Evolutionary conservation across 1,140 invertebrate species (phyloP).

Genomic region (Pogonomyrmex barbatus): DNA sequence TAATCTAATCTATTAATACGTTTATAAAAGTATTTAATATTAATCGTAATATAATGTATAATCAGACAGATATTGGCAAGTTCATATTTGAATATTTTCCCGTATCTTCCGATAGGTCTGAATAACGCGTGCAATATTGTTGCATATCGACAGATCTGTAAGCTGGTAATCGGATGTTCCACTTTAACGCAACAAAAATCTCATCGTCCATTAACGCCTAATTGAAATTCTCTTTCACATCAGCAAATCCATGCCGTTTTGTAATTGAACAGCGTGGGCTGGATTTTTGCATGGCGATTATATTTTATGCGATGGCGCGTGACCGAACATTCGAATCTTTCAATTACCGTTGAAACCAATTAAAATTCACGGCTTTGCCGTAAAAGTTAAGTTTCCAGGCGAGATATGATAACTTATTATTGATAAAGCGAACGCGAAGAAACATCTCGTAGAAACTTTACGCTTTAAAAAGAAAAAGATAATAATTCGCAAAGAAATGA

Average conservation of each 20-base stretch:
- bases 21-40: not conserved
- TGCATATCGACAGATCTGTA: slow-evolving; percentile 27
- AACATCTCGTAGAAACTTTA: not conserved
- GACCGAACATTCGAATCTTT: slow-evolving; percentile 22
- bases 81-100: slow-evolving; percentile 18
- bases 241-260: slow-evolving; percentile 43
- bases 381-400: slow-evolving; percentile 74
- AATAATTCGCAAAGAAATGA: not conserved
- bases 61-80: not conserved
- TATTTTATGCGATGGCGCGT: slow-evolving; percentile 44
- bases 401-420: slow-evolving; percentile 37
- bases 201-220: slow-evolving; percentile 76
- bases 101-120: not conserved
- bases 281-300: slow-evolving; percentile 26
- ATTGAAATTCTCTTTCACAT: slow-evolving; percentile 75
- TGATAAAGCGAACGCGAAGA: not conserved
- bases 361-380: slow-evolving; percentile 73
- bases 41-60: not conserved
- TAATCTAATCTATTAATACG: not conserved
- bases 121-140: slow-evolving; percentile 33
- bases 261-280: slow-evolving; percentile 55
- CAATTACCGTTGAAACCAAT: slow-evolving; percentile 72
- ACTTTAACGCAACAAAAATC: slow-evolving; percentile 72
- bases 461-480: not conserved
- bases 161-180: slow-evolving; percentile 60